These are phyloP conservation scores for Diaprepes abbreviatus DNA, from an alignment of 2,888 invertebrate genomes.

Conservation along the genomic window DNA sequence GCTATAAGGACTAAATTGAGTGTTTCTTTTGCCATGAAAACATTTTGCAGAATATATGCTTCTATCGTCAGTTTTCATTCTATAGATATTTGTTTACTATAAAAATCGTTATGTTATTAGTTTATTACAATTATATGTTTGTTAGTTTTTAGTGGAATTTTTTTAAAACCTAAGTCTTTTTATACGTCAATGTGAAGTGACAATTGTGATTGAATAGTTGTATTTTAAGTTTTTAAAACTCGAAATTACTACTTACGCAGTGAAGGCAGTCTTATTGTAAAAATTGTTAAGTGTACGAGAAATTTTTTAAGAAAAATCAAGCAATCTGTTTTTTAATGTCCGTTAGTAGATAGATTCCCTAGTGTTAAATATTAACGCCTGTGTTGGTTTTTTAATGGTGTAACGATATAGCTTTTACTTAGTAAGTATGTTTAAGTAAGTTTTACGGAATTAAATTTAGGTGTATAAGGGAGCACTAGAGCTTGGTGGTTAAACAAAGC, in stretches of 20 bases:
- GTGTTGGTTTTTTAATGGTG: conserved; percentile 58
- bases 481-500: conserved; percentile 39
- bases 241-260: conserved; percentile 58
- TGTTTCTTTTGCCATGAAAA: no score
- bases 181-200: conserved; percentile 54
- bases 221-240: conserved; percentile 59
- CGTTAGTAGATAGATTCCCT: conserved; percentile 55
- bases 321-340: conserved; percentile 51
- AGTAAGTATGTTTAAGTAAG: conserved; percentile 48
- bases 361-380: conserved; percentile 54
- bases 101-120: conserved; percentile 67
- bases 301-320: conserved; percentile 48
- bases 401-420: conserved; percentile 55
- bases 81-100: conserved; percentile 58
- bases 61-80: conserved; percentile 29
- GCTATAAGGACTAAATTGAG: no score
- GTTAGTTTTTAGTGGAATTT: conserved; percentile 66
- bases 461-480: conserved; percentile 31
- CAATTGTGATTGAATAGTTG: conserved; percentile 64
- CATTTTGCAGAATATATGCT: no score
- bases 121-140: conserved; percentile 66
- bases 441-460: conserved; percentile 50
- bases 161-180: conserved; percentile 45
- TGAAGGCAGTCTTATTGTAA: conserved; percentile 58
- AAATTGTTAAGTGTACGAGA: conserved; percentile 52